phyloP scores from a whole-genome alignment of 1,140 invertebrate genomes.

The Drosophila hydei region DNA sequence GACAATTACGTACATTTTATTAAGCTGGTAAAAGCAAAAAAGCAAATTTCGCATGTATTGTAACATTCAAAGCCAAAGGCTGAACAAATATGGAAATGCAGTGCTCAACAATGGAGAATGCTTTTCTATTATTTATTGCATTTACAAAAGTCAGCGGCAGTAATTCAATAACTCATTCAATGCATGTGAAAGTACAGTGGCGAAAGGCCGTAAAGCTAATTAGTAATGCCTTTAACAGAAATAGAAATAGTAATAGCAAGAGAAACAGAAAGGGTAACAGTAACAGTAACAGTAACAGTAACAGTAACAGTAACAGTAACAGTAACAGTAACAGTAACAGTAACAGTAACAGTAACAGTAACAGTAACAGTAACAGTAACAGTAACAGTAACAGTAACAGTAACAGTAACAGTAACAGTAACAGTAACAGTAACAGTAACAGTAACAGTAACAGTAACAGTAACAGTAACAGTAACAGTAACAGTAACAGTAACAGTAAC shows the following conservation, averaged over 20 bases:
- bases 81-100: constrained; percentile 52
- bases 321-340: constrained; percentile 6
- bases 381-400: constrained; percentile 3
- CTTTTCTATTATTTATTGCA: constrained; percentile 73
- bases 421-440: neutral
- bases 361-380: constrained; percentile 14
- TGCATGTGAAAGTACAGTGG: constrained; percentile 72
- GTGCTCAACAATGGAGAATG: constrained; percentile 72
- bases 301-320: neutral
- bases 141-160: constrained; percentile 40
- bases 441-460: neutral
- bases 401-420: neutral
- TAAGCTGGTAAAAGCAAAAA: constrained; percentile 27
- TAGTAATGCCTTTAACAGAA: constrained; percentile 52
- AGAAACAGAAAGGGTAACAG: neutral
- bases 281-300: neutral
- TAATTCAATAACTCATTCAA: constrained; percentile 72
- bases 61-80: neutral
- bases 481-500: constrained; percentile 1
- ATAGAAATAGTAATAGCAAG: neutral
- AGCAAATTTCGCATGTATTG: constrained; percentile 46
- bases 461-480: constrained; percentile 5
- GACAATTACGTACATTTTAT: constrained; percentile 24
- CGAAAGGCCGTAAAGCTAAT: constrained; percentile 66
- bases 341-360: neutral